phyloP scores from a whole-genome alignment of 2,888 invertebrate genomes.

The Lutraria lutraria region DNA sequence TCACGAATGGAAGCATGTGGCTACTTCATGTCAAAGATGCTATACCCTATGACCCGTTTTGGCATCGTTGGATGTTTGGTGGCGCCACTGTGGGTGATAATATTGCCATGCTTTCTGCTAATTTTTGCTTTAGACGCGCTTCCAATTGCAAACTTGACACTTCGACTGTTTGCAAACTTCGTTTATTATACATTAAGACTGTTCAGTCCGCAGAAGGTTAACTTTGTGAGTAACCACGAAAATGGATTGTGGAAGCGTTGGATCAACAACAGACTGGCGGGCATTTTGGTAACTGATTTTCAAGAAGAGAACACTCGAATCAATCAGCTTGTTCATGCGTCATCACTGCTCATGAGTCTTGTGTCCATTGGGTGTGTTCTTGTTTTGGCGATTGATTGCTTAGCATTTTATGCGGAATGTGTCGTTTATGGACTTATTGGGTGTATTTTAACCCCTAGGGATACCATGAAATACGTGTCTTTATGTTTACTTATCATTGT shows the following conservation, averaged over 20 bases:
- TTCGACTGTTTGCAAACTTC: constrained; percentile 48
- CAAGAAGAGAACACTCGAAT: constrained; percentile 39
- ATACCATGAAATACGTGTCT: constrained; percentile 52
- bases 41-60: constrained; percentile 41
- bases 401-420: constrained; percentile 60
- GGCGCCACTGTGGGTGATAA: constrained; percentile 32
- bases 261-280: constrained; percentile 1
- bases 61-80: constrained; percentile 50
- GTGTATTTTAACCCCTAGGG: constrained; percentile 47
- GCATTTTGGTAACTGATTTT: constrained; percentile 46
- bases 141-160: constrained; percentile 47
- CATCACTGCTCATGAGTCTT: constrained; percentile 44
- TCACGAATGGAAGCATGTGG: constrained; percentile 34
- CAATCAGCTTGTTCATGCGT: constrained; percentile 41
- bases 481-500: constrained; percentile 44
- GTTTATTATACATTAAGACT: constrained; percentile 42
- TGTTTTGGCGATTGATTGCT: constrained; percentile 49
- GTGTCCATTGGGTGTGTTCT: constrained; percentile 49
- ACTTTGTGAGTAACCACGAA: not conserved
- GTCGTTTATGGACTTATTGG: constrained; percentile 55
- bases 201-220: constrained; percentile 35
- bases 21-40: not conserved
- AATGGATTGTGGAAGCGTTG: not conserved
- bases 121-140: constrained; percentile 33
- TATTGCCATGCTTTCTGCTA: constrained; percentile 28